These are phyloP conservation scores for Fregata magnificens DNA, from an alignment of 2,113 vertebrate genomes.

Conservation along the genomic window DNA sequence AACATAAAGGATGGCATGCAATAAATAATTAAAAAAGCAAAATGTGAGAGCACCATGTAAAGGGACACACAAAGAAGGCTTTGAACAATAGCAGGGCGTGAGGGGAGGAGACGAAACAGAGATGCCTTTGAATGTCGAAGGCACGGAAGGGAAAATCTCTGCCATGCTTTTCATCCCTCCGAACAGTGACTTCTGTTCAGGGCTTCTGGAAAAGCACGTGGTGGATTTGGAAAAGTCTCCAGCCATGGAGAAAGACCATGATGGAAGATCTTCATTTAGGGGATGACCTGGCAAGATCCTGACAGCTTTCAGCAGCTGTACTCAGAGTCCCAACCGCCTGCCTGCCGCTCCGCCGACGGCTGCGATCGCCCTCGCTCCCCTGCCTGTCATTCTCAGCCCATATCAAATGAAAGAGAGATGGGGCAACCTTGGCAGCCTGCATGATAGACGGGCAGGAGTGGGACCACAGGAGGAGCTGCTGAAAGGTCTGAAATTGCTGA, in stretches of 20 bases:
- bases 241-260: neutral
- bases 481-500: constrained; percentile 46
- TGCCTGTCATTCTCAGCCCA: constrained; percentile 16
- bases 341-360: neutral
- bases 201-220: neutral
- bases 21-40: neutral
- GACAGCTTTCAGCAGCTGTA: constrained; percentile 26
- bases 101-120: neutral
- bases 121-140: neutral
- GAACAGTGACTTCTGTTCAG: neutral
- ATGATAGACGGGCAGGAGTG: constrained; percentile 3
- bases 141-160: neutral
- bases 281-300: neutral
- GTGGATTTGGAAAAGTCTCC: constrained; percentile 11
- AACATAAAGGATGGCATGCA: neutral
- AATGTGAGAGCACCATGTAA: neutral
- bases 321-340: neutral
- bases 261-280: constrained; percentile 2
- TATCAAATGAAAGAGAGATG: constrained; percentile 30
- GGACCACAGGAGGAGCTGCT: constrained; percentile 44
- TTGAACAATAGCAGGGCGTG: neutral
- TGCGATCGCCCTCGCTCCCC: neutral
- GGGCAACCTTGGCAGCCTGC: neutral
- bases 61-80: neutral
- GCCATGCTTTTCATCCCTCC: neutral